Evolutionary conservation across 2,888 invertebrate genomes (phyloP).

Genomic region (Ophioninae sp.): DNA sequence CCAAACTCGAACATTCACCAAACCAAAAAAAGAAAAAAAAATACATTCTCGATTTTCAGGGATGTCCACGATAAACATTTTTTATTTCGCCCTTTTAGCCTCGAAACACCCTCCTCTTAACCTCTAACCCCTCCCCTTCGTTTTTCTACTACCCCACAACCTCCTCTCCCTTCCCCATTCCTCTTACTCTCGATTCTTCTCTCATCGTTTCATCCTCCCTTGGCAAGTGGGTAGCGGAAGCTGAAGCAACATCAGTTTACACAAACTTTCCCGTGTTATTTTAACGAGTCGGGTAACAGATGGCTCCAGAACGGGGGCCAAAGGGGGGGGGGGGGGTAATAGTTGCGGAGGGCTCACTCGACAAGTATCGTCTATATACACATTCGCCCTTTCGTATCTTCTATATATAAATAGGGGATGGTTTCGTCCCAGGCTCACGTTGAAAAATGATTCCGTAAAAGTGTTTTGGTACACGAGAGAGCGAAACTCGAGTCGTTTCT

Average conservation of each 20-base stretch:
- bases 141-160: neutral
- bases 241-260: constrained; percentile 52
- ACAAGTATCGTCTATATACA: constrained; percentile 16
- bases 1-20: neutral
- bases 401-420: neutral
- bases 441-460: constrained; percentile 59
- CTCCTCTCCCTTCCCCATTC: neutral
- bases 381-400: neutral
- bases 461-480: constrained; percentile 53
- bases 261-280: constrained; percentile 58
- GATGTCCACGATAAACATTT: neutral
- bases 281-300: constrained; percentile 59
- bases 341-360: constrained; percentile 36
- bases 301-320: constrained; percentile 6
- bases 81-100: neutral
- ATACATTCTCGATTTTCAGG: neutral
- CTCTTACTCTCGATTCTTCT: neutral
- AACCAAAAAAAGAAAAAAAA: neutral
- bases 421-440: constrained; percentile 23
- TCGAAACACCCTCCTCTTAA: neutral
- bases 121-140: neutral
- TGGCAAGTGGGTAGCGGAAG: constrained; percentile 25
- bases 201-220: neutral
- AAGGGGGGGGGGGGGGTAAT: constrained; percentile 21
- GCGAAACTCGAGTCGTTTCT: constrained; percentile 54